Evolutionary conservation across 2,113 vertebrate species (phyloP).

Genomic region (Carlito syrichta): DNA sequence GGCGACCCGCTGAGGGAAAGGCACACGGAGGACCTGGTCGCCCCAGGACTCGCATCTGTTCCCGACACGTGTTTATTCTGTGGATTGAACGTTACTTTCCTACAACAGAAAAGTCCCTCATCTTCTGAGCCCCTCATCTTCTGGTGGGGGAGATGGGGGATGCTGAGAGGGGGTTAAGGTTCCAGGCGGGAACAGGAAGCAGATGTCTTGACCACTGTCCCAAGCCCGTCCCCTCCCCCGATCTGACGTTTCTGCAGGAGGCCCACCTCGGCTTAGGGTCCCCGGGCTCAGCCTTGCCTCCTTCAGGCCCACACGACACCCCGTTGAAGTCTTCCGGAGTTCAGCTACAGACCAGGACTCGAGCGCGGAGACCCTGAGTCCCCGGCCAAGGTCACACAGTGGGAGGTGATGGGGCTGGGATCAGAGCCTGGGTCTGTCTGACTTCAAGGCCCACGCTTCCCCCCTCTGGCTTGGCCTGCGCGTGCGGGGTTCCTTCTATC

Average conservation of each 20-base stretch:
- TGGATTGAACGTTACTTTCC: background rate
- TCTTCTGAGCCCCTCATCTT: accelerated
- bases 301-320: accelerated
- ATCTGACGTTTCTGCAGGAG: background rate
- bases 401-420: background rate
- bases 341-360: background rate
- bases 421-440: background rate
- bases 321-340: accelerated
- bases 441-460: accelerated
- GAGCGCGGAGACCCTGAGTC: background rate
- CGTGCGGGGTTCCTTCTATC: background rate
- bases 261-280: background rate
- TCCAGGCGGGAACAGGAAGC: background rate
- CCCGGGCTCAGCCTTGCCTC: accelerated
- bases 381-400: background rate
- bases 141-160: background rate
- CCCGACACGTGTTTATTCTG: too few species aligned
- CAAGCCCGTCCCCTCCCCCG: accelerated
- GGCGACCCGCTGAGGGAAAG: accelerated
- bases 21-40: too few species aligned
- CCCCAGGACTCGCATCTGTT: accelerated
- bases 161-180: background rate
- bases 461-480: background rate
- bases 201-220: accelerated
- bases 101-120: too few species aligned